Conservation (phyloP, 2,113 vertebrate species). For the Rhegmatorhina hoffmannsi region DNA sequence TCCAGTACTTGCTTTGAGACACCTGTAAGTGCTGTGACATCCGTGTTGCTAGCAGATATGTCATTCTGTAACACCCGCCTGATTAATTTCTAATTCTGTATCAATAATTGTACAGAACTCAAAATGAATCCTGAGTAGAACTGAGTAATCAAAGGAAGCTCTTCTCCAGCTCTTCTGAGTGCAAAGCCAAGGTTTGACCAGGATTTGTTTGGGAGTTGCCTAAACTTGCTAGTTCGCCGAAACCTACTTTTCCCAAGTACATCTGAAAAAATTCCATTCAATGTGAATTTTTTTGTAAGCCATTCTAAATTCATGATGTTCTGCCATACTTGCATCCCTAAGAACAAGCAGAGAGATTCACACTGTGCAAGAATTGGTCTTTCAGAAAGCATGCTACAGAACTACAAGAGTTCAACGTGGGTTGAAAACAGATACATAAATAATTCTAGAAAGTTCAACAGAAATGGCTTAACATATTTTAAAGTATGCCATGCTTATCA, state of each 20-base stretch:
- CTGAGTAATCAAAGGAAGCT: not conserved
- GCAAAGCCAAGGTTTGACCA: not conserved
- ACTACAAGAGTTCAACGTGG: not conserved
- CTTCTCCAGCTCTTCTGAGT: not conserved
- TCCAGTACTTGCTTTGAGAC: not conserved
- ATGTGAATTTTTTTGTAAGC: not conserved
- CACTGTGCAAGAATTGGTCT: not conserved
- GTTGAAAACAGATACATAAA: not conserved
- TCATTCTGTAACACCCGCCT: not conserved
- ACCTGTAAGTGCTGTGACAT: not conserved
- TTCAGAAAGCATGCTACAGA: not conserved
- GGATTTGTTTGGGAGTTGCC: not conserved
- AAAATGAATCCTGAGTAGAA: not conserved
- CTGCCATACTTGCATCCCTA: not conserved
- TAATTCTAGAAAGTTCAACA: not conserved
- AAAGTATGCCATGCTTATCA: not conserved
- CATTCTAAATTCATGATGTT: not conserved
- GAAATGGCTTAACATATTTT: not conserved
- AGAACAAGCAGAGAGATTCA: not conserved
- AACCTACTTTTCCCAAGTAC: not conserved
- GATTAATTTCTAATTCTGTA: not conserved
- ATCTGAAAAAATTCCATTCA: not conserved
- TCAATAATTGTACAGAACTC: not conserved
- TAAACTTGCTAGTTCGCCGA: not conserved
- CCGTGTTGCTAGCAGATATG: not conserved